A percentile compares a stretch with the other conserved stretches of the same genome.
Conservation (phyloP, 37 sponge, comb jelly and placozoan species). For the Aplysina aerophoba region DNA sequence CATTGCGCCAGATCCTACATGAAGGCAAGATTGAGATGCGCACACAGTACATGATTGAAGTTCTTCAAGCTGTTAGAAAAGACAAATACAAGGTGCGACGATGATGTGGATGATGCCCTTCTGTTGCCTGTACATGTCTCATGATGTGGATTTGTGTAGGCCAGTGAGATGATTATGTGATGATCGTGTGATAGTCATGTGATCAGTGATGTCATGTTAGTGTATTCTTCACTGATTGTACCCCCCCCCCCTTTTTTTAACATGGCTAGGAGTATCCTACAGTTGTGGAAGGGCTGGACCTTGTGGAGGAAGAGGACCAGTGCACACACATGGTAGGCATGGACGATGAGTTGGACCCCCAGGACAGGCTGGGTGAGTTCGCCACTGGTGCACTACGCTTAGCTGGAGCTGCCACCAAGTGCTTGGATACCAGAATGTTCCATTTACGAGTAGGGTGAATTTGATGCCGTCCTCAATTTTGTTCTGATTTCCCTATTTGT, state of each 20-base stretch:
- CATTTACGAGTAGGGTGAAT: neutral
- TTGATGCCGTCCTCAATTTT: neutral
- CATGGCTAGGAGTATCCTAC: slow-evolving; percentile 78
- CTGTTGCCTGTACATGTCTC: neutral
- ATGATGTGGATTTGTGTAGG: neutral
- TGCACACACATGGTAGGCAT: slow-evolving; percentile 91
- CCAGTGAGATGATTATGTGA: neutral
- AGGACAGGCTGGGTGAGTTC: slow-evolving; percentile 75
- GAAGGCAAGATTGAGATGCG: slow-evolving; percentile 80
- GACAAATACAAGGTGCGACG: slow-evolving; percentile 89
- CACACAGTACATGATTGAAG: slow-evolving; percentile 98
- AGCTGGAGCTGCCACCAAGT: too few relatives aligned
- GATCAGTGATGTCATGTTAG: neutral
- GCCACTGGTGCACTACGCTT: too few relatives aligned
- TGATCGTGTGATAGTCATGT: neutral
- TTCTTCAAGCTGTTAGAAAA: slow-evolving; percentile 91
- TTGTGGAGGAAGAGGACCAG: slow-evolving; percentile 97
- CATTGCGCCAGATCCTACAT: slow-evolving; percentile 81
- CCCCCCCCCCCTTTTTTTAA: slow-evolving; percentile 21
- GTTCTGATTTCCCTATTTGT: neutral
- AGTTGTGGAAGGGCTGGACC: slow-evolving; percentile 78
- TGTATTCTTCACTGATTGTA: neutral
- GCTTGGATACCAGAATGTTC: too few relatives aligned
- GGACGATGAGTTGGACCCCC: slow-evolving; percentile 75
- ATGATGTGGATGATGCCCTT: too few relatives aligned